Evolutionary conservation across 2,113 vertebrate species (phyloP).

Genomic region (Felis chaus): DNA sequence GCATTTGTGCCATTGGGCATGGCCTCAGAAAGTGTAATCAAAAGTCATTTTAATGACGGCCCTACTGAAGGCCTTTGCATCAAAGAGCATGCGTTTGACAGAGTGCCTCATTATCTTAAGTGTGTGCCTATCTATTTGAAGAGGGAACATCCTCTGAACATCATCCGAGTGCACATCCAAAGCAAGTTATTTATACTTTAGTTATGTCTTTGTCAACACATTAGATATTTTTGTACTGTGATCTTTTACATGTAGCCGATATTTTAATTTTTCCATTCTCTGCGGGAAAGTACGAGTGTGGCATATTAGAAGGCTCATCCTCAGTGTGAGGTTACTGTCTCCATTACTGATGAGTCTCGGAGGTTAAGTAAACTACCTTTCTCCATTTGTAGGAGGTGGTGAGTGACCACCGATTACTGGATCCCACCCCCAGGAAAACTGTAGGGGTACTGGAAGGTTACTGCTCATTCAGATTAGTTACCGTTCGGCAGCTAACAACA

Average conservation of each 20-base stretch:
- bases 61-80: neutral
- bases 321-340: neutral
- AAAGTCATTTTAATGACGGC: neutral
- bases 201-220: conserved; percentile 35
- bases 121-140: neutral
- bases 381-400: neutral
- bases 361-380: neutral
- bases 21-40: conserved; percentile 26
- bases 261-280: conserved; percentile 35
- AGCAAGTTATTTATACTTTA: conserved; percentile 37
- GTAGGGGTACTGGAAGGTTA: rapidly evolving
- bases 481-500: neutral
- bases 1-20: neutral
- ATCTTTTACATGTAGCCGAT: conserved; percentile 15
- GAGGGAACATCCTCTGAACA: neutral
- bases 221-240: conserved; percentile 26
- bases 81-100: neutral
- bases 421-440: neutral
- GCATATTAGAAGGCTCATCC: neutral
- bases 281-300: neutral
- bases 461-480: neutral
- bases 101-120: neutral
- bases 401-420: rapidly evolving
- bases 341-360: neutral
- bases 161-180: neutral